These are phyloP conservation scores for Zootermopsis nevadensis DNA, from an alignment of 2,888 invertebrate species.

Conservation along the genomic window DNA sequence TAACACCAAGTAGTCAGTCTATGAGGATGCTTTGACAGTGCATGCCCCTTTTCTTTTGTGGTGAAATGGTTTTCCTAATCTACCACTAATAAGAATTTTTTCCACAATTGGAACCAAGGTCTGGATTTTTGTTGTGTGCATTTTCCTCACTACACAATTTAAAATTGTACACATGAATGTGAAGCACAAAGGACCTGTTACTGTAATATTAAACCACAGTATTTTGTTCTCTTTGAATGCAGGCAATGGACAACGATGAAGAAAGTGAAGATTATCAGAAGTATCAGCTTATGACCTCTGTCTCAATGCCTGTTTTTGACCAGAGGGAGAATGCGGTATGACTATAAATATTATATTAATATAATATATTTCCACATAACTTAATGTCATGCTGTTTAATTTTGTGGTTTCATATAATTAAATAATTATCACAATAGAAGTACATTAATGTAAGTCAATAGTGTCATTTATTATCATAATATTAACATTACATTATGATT, in stretches of 20 bases:
- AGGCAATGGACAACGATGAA: conserved; percentile 36
- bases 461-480: not conserved
- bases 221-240: conserved; percentile 39
- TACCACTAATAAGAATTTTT: no score
- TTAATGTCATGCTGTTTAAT: not conserved
- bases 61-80: no score
- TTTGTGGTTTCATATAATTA: not conserved
- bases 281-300: conserved; percentile 90
- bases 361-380: not conserved
- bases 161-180: no score
- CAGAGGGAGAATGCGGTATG: conserved; percentile 86
- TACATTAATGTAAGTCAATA: not conserved
- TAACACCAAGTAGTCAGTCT: no score
- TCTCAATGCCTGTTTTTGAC: conserved; percentile 94
- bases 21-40: no score
- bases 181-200: no score
- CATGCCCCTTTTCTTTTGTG: no score
- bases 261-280: conserved; percentile 68
- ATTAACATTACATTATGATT: not conserved
- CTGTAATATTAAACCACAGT: not conserved
- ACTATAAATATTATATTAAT: conserved; percentile 50
- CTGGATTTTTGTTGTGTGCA: no score
- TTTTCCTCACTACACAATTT: no score
- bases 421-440: not conserved
- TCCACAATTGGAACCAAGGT: no score